Base-by-base conservation (phyloP, 2,113 vertebrate genomes). In the Calyptommatus sinebrachiatus region DNA sequence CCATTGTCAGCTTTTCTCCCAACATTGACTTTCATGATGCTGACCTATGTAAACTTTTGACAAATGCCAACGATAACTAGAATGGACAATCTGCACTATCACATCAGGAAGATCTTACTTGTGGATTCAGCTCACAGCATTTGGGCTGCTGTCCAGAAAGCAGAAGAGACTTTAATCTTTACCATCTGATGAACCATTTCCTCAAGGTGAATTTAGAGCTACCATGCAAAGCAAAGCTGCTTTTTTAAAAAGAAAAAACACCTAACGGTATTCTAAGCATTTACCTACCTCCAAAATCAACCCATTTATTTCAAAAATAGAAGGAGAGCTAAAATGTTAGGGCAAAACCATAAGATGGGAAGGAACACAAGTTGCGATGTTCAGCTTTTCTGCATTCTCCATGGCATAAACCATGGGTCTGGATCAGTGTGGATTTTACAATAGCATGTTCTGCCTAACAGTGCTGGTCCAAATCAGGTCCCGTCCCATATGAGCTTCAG, bases 21-120 rank as follows among this genome's bases (percentile, higher is more conserved):
- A 62, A 61, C 79, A 76, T 81, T 81, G 73, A 76, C 79, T 81
- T 81, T 81, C 66, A 76, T 76, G 73, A 76, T 81, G 79, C 79
- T 76, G 79, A 81, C 79, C 79, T 70, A 81, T 70, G 65, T 67
- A 62, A 50, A 57, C 73, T 75, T 69, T 76, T 76, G 79, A 81
- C 79, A 76, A 81, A 81, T 81, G 79, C 73, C 66, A 48, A 26
- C 62, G 66, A 76, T 76, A 66, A 69, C 66, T 62, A 50, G 73
- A 81, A 81, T 68, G 21, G 66, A 81, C 73, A 81, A 41, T 70
- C 79, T 69, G 65, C 72, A 81, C 65, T 31, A 75, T 81, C 66
- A 31, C 50, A 70, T 62, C 66, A 29, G 46, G 21, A 76, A 69
- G 73, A 21, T 41, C 53, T 81, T 70, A 41, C 73, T 81, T 81